A percentile compares a stretch with the other conserved stretches of the same genome.
Evolutionary conservation across 2,113 vertebrate species (phyloP).

Genomic region (Muntiacus muntjak): DNA sequence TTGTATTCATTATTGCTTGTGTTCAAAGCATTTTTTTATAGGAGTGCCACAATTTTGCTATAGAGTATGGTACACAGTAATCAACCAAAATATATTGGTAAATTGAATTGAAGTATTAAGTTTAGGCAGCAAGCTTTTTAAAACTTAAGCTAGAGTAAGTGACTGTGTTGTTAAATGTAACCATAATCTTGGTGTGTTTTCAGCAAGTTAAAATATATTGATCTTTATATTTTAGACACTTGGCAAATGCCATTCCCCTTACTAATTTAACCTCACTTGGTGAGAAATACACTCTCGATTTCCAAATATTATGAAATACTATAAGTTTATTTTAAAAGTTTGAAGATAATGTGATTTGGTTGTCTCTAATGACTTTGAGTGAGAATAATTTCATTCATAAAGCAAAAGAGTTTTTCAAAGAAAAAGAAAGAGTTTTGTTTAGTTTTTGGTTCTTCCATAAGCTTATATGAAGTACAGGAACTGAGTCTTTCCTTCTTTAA

Average conservation of each 20-base stretch:
- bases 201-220: slow-evolving; percentile 11
- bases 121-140: background rate
- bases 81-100: background rate
- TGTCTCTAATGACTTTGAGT: background rate
- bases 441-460: background rate
- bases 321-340: background rate
- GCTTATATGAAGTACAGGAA: background rate
- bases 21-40: background rate
- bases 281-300: background rate
- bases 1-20: background rate
- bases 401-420: background rate
- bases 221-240: slow-evolving; percentile 32
- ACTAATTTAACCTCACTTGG: background rate
- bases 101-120: background rate
- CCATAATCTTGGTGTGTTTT: background rate
- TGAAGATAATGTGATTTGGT: background rate
- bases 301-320: background rate
- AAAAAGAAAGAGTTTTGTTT: background rate
- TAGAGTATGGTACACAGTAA: background rate
- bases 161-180: background rate
- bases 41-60: background rate
- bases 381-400: background rate
- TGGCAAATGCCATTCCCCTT: slow-evolving; percentile 1
- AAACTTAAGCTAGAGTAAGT: background rate
- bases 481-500: background rate